phyloP scores from a whole-genome alignment of 2,113 vertebrate genomes.

The Telmatochromis sp. region DNA sequence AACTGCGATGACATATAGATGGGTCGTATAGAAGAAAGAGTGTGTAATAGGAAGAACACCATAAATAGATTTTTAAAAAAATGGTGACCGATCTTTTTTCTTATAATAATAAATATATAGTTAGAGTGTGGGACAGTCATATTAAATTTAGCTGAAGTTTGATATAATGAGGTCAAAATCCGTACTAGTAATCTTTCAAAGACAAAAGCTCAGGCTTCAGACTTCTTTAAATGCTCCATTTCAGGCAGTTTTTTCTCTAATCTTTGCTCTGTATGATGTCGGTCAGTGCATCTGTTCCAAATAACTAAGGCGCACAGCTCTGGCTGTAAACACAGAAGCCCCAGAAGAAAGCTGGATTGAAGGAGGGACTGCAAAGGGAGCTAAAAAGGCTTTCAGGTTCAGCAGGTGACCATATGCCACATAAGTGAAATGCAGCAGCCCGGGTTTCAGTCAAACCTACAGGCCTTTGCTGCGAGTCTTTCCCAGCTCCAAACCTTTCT shows the following conservation, averaged over 20 bases:
- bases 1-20: neutral
- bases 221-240: neutral
- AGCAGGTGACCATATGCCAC: neutral
- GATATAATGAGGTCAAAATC: neutral
- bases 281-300: neutral
- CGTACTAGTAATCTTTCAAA: neutral
- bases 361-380: neutral
- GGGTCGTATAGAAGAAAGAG: neutral
- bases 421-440: neutral
- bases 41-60: neutral
- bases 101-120: neutral
- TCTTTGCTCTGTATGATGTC: neutral
- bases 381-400: neutral
- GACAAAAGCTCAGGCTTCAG: neutral
- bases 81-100: neutral
- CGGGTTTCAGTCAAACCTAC: neutral
- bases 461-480: neutral
- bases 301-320: neutral
- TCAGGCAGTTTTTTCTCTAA: neutral
- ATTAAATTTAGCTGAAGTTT: neutral
- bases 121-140: neutral
- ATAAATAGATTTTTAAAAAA: fast-evolving
- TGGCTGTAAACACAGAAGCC: neutral
- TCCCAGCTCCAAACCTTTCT: neutral
- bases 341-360: neutral